These are phyloP conservation scores for Drosophila picticornis DNA, from an alignment of 2,888 invertebrate genomes.

Conservation along the genomic window DNA sequence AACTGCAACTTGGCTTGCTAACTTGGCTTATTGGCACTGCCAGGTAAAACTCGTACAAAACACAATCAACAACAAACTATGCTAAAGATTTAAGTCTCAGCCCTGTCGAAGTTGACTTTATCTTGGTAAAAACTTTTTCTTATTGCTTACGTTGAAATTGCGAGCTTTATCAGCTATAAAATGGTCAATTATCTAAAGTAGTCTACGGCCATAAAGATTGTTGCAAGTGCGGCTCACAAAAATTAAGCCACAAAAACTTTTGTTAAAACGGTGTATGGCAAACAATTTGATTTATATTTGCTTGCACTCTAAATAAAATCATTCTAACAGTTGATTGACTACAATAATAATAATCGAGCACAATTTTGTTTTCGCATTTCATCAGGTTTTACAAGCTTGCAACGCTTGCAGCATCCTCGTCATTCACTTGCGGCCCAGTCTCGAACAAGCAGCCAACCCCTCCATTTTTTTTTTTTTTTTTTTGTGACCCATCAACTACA, in stretches of 20 bases:
- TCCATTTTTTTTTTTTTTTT: neutral
- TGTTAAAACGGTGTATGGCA: neutral
- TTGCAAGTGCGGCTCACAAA: neutral
- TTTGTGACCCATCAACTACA: conserved; percentile 29
- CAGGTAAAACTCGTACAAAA: conserved; percentile 21
- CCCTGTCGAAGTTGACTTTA: conserved; percentile 15
- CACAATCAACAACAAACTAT: conserved; percentile 11
- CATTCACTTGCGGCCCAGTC: conserved; percentile 3
- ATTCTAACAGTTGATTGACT: neutral
- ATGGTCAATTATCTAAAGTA: conserved; percentile 29
- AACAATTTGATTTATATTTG: neutral
- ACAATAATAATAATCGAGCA: no score
- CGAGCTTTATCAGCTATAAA: conserved; percentile 20
- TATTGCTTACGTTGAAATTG: conserved; percentile 19
- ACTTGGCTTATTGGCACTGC: conserved; percentile 55
- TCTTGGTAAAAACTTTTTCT: conserved; percentile 23
- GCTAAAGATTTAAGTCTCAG: conserved; percentile 21
- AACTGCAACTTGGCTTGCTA: conserved; percentile 44
- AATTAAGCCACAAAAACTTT: neutral
- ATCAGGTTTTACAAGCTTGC: conserved; percentile 7
- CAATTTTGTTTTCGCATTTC: conserved; percentile 1
- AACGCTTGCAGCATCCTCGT: neutral
- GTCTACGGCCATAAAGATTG: neutral
- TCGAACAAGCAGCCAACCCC: neutral
- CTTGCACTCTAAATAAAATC: neutral